Evolutionary conservation across 2,113 vertebrate species (phyloP).

Genomic region (Stegostoma tigrinum): DNA sequence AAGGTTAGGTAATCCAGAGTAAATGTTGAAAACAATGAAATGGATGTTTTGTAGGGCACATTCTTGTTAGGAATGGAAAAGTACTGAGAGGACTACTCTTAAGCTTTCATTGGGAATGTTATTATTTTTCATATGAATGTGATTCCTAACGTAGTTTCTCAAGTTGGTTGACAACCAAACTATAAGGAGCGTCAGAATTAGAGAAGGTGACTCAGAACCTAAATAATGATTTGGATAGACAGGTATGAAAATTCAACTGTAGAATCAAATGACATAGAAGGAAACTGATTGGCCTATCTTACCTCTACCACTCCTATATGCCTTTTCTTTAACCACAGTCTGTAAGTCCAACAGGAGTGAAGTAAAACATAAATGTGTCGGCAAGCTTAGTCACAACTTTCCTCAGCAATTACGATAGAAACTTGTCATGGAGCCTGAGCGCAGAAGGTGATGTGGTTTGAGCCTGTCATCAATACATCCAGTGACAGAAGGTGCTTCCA

Average conservation of each 20-base stretch:
- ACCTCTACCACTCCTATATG: not conserved
- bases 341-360: not conserved
- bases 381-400: not conserved
- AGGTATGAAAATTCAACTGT: not conserved
- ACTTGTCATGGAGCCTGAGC: not conserved
- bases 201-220: not conserved
- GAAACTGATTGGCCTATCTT: not conserved
- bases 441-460: not conserved
- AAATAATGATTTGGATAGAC: not conserved
- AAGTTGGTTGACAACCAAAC: not conserved
- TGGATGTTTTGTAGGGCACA: not conserved
- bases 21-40: not conserved
- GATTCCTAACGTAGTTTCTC: not conserved
- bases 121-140: not conserved
- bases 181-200: not conserved
- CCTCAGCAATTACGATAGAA: not conserved
- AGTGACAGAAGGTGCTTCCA: not conserved
- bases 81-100: not conserved
- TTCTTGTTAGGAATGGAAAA: not conserved
- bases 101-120: not conserved
- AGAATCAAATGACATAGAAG: not conserved
- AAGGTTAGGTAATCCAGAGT: too few relatives aligned
- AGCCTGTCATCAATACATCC: not conserved
- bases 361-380: not conserved
- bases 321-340: not conserved